Conservation (phyloP, 2,113 vertebrate genomes). For the Labeo rohita region DNA sequence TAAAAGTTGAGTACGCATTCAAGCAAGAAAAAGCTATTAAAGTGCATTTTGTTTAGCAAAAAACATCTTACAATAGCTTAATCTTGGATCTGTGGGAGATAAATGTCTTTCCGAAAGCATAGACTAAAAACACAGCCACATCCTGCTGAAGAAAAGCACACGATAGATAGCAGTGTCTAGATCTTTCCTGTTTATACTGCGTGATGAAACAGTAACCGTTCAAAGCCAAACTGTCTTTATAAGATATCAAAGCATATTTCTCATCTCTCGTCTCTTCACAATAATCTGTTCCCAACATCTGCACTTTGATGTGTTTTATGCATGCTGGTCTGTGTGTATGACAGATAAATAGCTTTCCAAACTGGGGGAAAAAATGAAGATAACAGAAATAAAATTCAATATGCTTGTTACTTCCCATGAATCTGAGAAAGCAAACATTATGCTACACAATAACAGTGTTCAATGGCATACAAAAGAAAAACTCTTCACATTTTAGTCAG, state of each 20-base stretch:
- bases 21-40: background rate
- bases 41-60: background rate
- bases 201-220: conserved; percentile 34
- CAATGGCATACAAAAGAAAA: conserved; percentile 17
- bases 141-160: conserved; percentile 20
- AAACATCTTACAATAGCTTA: background rate
- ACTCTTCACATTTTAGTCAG: background rate
- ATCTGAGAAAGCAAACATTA: conserved; percentile 59
- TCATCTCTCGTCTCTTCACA: background rate
- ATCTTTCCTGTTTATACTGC: conserved; percentile 40
- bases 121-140: background rate
- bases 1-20: background rate
- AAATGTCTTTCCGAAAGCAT: background rate
- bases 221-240: conserved; percentile 30
- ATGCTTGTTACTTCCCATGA: conserved; percentile 60
- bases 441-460: conserved; percentile 21
- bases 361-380: conserved; percentile 4
- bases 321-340: conserved; percentile 27
- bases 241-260: conserved; percentile 39
- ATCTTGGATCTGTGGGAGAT: background rate
- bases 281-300: conserved; percentile 34
- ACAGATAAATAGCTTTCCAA: conserved; percentile 54
- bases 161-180: background rate
- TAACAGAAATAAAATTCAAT: conserved; percentile 56
- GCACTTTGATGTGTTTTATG: conserved; percentile 27